These are phyloP conservation scores for Festucalex cinctus DNA, from an alignment of 2,113 vertebrate genomes.

Conservation along the genomic window DNA sequence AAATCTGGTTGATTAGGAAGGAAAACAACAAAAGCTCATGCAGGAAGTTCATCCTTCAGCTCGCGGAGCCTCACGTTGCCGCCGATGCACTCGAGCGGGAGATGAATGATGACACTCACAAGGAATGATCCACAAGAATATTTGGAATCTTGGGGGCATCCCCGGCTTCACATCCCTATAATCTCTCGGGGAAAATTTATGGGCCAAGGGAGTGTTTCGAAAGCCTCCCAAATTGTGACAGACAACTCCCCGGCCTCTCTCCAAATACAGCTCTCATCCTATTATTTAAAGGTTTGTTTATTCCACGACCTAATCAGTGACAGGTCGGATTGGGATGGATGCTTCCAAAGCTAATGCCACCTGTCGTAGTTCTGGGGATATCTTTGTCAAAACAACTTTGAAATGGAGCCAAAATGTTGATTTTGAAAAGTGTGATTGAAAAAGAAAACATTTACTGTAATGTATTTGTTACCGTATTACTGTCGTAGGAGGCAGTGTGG, in stretches of 20 bases:
- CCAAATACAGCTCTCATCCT: constrained; percentile 57
- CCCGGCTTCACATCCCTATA: constrained; percentile 68
- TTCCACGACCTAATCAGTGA: constrained; percentile 71
- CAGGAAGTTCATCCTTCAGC: constrained; percentile 39
- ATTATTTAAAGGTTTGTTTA: constrained; percentile 75
- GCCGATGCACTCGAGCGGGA: constrained; percentile 51
- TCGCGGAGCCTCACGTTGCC: constrained; percentile 53
- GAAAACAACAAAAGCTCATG: constrained; percentile 58
- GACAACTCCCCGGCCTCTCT: constrained; percentile 65
- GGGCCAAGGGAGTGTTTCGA: constrained; percentile 67
- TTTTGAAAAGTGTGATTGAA: too few relatives aligned
- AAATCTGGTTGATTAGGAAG: constrained; percentile 47
- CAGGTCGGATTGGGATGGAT: constrained; percentile 52
- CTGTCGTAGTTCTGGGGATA: constrained; percentile 34
- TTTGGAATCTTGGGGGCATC: constrained; percentile 74
- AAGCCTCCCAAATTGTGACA: constrained; percentile 72
- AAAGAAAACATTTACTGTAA: too few relatives aligned
- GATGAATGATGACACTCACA: constrained; percentile 63
- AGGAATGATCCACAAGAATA: constrained; percentile 75
- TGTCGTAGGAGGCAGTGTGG: neutral
- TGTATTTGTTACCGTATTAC: neutral
- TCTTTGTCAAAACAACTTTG: neutral
- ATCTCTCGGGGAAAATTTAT: constrained; percentile 74
- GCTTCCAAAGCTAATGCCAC: constrained; percentile 50
- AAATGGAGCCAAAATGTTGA: neutral